These are phyloP conservation scores for Xestia xanthographa DNA, from an alignment of 2,888 invertebrate genomes.

Conservation along the genomic window DNA sequence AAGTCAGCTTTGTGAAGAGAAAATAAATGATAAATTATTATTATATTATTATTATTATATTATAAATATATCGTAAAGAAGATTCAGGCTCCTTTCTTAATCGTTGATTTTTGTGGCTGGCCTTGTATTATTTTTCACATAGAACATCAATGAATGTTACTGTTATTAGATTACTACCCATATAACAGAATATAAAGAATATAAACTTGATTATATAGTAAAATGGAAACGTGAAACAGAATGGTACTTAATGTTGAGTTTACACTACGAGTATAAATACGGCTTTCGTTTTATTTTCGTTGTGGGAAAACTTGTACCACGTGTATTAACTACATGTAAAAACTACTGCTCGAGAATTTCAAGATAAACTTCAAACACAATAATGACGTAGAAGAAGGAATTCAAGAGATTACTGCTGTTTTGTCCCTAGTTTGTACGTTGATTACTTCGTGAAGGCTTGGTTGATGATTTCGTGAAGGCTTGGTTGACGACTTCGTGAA, in stretches of 20 bases:
- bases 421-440: neutral
- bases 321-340: neutral
- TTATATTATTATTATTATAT: no score
- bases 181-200: neutral
- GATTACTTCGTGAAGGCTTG: no score
- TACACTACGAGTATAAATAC: neutral
- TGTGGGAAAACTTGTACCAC: neutral
- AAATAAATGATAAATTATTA: no score
- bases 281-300: slow-evolving; percentile 11
- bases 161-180: neutral
- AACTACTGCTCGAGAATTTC: neutral
- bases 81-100: neutral
- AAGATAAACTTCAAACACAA: neutral
- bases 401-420: neutral
- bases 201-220: neutral
- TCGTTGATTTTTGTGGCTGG: neutral
- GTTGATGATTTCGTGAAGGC: no score
- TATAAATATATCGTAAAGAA: no score
- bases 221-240: slow-evolving; percentile 14
- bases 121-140: neutral
- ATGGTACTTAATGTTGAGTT: slow-evolving; percentile 28
- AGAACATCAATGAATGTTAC: neutral
- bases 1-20: no score
- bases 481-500: no score
- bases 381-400: neutral